Percentiles rank a stretch among this genome's conserved stretches.
Conservation (phyloP, 92 coral and sea anemone genomes). For the Palythoa grandiflora region DNA sequence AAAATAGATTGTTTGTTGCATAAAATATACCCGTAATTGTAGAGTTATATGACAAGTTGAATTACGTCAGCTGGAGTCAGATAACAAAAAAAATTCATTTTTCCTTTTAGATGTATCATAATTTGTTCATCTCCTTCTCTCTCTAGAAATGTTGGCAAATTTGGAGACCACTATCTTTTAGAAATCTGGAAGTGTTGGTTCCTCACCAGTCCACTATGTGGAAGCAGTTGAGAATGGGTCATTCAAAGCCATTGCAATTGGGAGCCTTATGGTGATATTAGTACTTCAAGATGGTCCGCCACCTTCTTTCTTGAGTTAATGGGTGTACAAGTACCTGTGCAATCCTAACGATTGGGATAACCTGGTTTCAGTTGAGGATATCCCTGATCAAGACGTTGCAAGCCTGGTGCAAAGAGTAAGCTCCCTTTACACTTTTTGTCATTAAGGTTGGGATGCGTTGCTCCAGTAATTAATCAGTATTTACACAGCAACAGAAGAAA, state of each 20-base stretch:
- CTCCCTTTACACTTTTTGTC: slow-evolving; percentile 40
- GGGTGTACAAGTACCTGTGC: slow-evolving; percentile 28
- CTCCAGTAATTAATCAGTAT: slow-evolving; percentile 32
- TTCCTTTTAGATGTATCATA: slow-evolving; percentile 30
- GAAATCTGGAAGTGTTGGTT: slow-evolving; percentile 29
- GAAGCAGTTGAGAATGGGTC: slow-evolving; percentile 40
- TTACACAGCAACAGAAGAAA: slow-evolving; percentile 24
- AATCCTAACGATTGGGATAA: slow-evolving; percentile 35
- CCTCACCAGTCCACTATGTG: slow-evolving; percentile 32
- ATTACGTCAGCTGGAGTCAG: slow-evolving; percentile 22
- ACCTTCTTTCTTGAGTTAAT: slow-evolving; percentile 24
- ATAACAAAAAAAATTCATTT: slow-evolving; percentile 29
- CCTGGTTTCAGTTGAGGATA: slow-evolving; percentile 36
- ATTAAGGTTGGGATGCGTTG: slow-evolving; percentile 32
- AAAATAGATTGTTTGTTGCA: slow-evolving; percentile 19
- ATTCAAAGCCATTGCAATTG: slow-evolving; percentile 22
- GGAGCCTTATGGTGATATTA: slow-evolving; percentile 40
- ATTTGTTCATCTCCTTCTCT: slow-evolving; percentile 33
- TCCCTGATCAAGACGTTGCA: slow-evolving; percentile 40
- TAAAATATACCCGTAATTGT: slow-evolving; percentile 14
- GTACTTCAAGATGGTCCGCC: slow-evolving; percentile 42
- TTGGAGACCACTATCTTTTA: slow-evolving; percentile 36
- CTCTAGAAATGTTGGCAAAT: slow-evolving; percentile 35
- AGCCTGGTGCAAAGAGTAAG: slow-evolving; percentile 40
- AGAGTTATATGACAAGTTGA: slow-evolving; percentile 33